A percentile compares a stretch with the other conserved stretches of the same genome.
These are phyloP conservation scores for Acanthosepion pharaonis DNA, from an alignment of 2,888 invertebrate species.

Conservation along the genomic window DNA sequence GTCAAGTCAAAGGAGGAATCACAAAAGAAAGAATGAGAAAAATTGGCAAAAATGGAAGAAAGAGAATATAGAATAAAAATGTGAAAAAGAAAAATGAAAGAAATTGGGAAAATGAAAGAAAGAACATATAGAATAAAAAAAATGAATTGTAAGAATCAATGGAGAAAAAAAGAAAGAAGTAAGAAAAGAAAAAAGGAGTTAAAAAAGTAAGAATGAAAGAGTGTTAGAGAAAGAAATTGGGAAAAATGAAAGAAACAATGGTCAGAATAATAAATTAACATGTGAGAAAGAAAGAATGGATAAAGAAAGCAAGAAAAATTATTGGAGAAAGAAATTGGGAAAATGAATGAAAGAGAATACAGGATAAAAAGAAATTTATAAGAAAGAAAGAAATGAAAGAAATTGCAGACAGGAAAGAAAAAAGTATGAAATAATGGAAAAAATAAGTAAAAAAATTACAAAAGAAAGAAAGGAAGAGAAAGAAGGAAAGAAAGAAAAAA, in stretches of 20 bases:
- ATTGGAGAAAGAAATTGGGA: not conserved
- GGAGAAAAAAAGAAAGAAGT: not conserved
- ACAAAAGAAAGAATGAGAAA: not conserved
- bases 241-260: no score
- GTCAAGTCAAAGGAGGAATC: not conserved
- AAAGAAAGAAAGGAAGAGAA: not conserved
- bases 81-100: not conserved
- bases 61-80: not conserved
- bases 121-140: not conserved
- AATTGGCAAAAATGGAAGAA: not conserved
- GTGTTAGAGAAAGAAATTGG: no score
- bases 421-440: no score
- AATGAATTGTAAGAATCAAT: not conserved
- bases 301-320: not conserved
- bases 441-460: not conserved
- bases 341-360: not conserved
- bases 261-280: no score
- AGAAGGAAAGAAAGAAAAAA: not conserved
- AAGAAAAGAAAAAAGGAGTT: no score
- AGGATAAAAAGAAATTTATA: not conserved
- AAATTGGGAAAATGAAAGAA: not conserved
- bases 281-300: no score
- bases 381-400: not conserved
- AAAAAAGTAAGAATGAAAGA: no score
- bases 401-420: no score